These are phyloP conservation scores for Drosophila pseudotalamancana DNA, from an alignment of 2,888 invertebrate genomes.

Conservation along the genomic window DNA sequence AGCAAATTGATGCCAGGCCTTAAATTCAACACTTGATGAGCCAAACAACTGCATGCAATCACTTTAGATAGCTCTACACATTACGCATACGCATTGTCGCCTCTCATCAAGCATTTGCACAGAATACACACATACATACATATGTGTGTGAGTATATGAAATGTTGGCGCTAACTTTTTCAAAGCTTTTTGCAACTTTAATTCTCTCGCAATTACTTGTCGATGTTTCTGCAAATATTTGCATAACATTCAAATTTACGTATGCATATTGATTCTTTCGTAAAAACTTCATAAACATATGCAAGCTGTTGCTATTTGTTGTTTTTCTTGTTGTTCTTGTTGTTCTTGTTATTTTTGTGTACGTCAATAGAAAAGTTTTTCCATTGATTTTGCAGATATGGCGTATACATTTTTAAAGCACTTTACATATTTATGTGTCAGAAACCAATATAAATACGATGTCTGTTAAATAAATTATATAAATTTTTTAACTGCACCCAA, in stretches of 20 bases:
- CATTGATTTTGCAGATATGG: slow-evolving; percentile 12
- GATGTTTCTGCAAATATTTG: slow-evolving; percentile 28
- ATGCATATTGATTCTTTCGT: slow-evolving; percentile 16
- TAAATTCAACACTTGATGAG: slow-evolving; percentile 17
- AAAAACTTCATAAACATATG: slow-evolving; percentile 1
- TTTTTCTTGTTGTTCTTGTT: too few species aligned
- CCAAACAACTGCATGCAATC: slow-evolving; percentile 41
- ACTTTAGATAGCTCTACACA: slow-evolving; percentile 22
- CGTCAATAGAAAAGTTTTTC: neutral
- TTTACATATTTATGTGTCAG: neutral
- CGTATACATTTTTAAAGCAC: neutral
- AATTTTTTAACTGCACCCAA: neutral
- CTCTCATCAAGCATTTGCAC: neutral
- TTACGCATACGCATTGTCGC: slow-evolving; percentile 31
- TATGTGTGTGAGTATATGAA: neutral
- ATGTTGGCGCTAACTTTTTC: slow-evolving; percentile 9
- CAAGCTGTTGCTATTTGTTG: neutral
- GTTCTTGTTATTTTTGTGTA: neutral
- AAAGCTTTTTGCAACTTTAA: slow-evolving; percentile 1
- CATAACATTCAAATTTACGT: slow-evolving; percentile 8
- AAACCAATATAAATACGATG: slow-evolving; percentile 1
- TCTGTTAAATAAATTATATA: slow-evolving; percentile 4
- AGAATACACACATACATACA: neutral
- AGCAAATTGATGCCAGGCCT: neutral
- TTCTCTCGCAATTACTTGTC: slow-evolving; percentile 31